Evolutionary conservation across 2,797 vertebrate genomes (phyloP).

Genomic region (Anas bahamensis): DNA sequence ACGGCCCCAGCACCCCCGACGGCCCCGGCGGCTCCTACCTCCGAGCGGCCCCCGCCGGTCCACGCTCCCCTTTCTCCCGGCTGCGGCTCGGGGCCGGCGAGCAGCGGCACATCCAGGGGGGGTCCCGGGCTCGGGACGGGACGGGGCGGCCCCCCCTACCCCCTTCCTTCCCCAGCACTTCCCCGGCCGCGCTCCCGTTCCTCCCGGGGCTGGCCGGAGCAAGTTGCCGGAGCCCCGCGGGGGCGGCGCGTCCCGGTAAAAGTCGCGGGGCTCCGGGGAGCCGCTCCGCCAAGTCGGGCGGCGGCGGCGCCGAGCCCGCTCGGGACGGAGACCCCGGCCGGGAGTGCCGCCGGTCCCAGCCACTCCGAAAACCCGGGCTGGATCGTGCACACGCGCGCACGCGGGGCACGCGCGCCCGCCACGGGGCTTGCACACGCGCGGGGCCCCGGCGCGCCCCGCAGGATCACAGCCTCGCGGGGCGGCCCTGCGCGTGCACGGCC

Average conservation of each 20-base stretch:
- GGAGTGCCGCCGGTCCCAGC: neutral
- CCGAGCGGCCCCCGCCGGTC: neutral
- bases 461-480: neutral
- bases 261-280: neutral
- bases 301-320: constrained; percentile 1
- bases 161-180: neutral
- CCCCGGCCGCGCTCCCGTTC: neutral
- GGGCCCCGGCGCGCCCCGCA: neutral
- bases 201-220: neutral
- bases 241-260: constrained; percentile 7
- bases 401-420: neutral
- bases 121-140: neutral
- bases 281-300: constrained; percentile 21
- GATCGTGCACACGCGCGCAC: neutral
- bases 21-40: constrained; percentile 31
- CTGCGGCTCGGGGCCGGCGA: neutral
- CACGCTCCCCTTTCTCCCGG: neutral
- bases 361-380: constrained; percentile 47
- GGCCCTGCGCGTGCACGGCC: neutral
- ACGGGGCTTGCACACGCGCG: neutral
- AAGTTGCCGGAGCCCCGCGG: neutral
- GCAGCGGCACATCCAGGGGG: constrained; percentile 27
- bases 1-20: no score
- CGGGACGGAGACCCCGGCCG: constrained; percentile 55
- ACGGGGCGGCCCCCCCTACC: neutral